Evolutionary conservation across 2,113 vertebrate genomes (phyloP).

Genomic region (Chrysemys picta): DNA sequence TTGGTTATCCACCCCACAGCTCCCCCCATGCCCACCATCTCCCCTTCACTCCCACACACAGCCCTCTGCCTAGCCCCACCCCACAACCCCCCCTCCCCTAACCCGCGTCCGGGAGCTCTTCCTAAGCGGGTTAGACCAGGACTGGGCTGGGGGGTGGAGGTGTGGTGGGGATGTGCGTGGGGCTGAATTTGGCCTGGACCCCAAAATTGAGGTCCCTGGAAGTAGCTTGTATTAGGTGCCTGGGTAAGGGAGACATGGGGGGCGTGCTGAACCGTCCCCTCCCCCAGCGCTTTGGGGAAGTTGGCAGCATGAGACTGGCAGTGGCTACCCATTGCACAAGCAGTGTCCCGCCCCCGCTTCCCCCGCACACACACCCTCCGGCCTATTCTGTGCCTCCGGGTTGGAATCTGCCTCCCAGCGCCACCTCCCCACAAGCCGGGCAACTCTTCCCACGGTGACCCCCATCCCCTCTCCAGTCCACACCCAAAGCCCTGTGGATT

Average conservation of each 20-base stretch:
- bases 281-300: not conserved
- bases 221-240: not conserved
- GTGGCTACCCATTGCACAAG: not conserved
- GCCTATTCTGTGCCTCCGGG: not conserved
- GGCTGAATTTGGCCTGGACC: not conserved
- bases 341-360: too few relatives aligned
- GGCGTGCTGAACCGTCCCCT: not conserved
- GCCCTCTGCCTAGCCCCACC: not conserved
- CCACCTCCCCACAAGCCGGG: not conserved
- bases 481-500: not conserved
- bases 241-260: not conserved
- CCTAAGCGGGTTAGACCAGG: not conserved
- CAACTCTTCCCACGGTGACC: not conserved
- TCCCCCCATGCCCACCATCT: not conserved
- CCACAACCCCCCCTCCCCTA: not conserved
- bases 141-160: too few relatives aligned
- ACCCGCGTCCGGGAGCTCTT: fast-evolving
- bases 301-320: not conserved
- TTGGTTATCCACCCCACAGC: not conserved
- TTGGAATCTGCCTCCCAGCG: not conserved
- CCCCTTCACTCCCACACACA: not conserved
- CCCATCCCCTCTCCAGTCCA: not conserved
- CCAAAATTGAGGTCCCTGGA: not conserved
- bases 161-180: too few relatives aligned
- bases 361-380: too few relatives aligned